Evolutionary conservation across 64 coral and sea anemone genomes (phyloP).

Genomic region (Orbicella faveolata): DNA sequence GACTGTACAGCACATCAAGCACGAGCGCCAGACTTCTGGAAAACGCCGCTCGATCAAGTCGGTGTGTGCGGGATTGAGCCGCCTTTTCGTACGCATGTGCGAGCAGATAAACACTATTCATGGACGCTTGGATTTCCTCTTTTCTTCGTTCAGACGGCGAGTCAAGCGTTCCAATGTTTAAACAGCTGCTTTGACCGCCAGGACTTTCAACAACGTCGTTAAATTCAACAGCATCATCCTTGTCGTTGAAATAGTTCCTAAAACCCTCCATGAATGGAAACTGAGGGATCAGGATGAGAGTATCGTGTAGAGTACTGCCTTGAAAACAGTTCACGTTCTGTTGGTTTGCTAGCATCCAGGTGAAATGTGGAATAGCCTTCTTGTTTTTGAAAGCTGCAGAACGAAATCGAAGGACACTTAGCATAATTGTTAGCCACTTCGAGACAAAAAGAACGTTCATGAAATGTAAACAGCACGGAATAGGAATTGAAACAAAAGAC

Average conservation of each 20-base stretch:
- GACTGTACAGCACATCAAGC: neutral
- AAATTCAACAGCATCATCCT: neutral
- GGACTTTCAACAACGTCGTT: neutral
- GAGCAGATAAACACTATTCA: slow-evolving; percentile 62
- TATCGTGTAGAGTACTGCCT: neutral
- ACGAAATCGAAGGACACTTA: neutral
- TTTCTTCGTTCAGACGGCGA: neutral
- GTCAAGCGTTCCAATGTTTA: neutral
- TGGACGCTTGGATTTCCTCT: slow-evolving; percentile 55
- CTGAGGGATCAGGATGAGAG: neutral
- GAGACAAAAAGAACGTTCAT: neutral
- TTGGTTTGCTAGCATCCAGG: slow-evolving; percentile 1
- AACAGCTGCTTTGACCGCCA: neutral
- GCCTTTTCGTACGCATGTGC: slow-evolving; percentile 50
- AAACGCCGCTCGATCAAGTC: neutral
- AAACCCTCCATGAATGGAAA: slow-evolving; percentile 43
- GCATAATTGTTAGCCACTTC: neutral
- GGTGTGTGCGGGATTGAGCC: neutral
- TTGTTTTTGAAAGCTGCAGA: neutral
- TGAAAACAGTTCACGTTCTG: neutral
- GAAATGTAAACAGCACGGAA: too few species aligned
- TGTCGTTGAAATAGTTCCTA: slow-evolving; percentile 2
- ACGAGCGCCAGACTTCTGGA: slow-evolving; percentile 24
- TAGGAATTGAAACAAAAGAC: too few species aligned
- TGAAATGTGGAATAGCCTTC: neutral